Evolutionary conservation across 2,113 vertebrate genomes (phyloP).

Genomic region (Rynchops niger): DNA sequence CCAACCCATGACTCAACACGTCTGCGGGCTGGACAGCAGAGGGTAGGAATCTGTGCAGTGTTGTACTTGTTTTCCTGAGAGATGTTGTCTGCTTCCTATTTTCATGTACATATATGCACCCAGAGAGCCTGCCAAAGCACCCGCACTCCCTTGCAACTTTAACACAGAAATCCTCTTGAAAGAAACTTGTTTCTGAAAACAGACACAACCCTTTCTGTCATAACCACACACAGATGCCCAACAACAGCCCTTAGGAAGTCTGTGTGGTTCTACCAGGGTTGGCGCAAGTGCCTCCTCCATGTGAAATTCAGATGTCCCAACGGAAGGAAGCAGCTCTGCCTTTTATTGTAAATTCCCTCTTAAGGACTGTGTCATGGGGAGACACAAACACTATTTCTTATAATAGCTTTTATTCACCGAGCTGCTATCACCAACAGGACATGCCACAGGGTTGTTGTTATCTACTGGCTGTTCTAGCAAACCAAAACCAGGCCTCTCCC

Average conservation of each 20-base stretch:
- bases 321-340: neutral
- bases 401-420: neutral
- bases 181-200: neutral
- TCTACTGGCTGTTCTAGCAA: neutral
- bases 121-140: neutral
- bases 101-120: fast-evolving
- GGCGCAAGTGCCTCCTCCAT: fast-evolving
- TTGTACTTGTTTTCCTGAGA: neutral
- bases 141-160: fast-evolving
- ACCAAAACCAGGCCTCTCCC: neutral
- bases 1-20: neutral
- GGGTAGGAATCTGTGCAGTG: neutral
- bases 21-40: neutral
- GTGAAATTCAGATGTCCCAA: fast-evolving
- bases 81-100: neutral
- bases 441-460: neutral
- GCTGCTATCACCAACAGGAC: neutral
- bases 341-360: neutral
- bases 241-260: neutral
- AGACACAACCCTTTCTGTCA: neutral
- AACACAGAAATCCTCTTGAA: neutral
- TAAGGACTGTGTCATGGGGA: neutral
- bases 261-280: neutral
- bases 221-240: neutral
- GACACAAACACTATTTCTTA: neutral